Evolutionary conservation across 2,888 invertebrate genomes (phyloP), one percentile per base, ranked within the genome.

Genomic region (Luperina nickerlii): DNA sequence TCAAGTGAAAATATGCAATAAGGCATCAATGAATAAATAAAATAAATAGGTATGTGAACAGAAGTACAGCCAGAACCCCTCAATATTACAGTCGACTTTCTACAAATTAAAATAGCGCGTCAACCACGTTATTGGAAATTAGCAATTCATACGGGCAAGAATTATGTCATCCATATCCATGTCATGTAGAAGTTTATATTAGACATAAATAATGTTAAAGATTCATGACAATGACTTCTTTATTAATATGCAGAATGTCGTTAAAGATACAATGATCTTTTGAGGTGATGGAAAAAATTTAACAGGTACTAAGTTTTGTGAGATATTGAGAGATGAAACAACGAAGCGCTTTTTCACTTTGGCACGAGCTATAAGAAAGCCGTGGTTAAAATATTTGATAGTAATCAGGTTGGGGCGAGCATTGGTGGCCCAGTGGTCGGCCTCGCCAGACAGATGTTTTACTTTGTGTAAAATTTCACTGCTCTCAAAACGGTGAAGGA

Each of bases 211-310:
- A 65, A 81, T 62, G 3, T 72, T 69, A 57, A 24, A 48, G 1
- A 70, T 18, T 69, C 60, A 75, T 83, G n/a, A n/a, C n/a, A n/a
- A n/a, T 63, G 20, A 48, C 69, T 45, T 51, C 9, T 67, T 73
- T 69, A 73, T 76, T 76, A 73, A 18, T 3, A 70, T 70, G 66
- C 86, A 32, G 70, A 74, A 76, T 67, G 20, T 70, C 73, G 20
- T 83, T 85, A 83, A 81, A 51, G 66, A 70, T 73, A 66, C 83
- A 76, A 63, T 83, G 82, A 85, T 81, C 82, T 72, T 68, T 38
- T 15, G 62, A 63, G 27, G 1, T 42, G 54, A 20, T 38, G 24
- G 27, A 67, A 15, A 63, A 45, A 27, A 24, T 0, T 18, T 7
- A 0, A 24, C 8, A 8, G 6, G 20, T n/a, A 20, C 0, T n/a